Base-by-base conservation (phyloP, 2,797 vertebrate genomes). In the Crenichthys baileyi region DNA sequence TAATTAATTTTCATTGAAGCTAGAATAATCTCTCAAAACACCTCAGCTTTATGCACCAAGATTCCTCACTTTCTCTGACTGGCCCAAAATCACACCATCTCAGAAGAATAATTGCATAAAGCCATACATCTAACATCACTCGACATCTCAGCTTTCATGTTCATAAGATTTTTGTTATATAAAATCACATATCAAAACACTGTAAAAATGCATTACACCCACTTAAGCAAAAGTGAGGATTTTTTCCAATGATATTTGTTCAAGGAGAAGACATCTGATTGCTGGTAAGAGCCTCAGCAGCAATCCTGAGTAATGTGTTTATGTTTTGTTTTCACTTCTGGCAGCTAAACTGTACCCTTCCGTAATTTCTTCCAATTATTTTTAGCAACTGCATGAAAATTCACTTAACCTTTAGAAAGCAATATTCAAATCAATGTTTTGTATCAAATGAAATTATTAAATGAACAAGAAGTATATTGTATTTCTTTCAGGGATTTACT, bases 401-500 rank as follows among this genome's bases (percentile, higher is more conserved):
- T 55, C 39, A 61, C 36, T 68, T 6, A 68, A 29, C 73, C 78
- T 70, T 36, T 13, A 7, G 77, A 70, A 74, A 84, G 72, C 63
- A 77, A 39, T 68, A 81, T 79, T 78, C 1, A 75, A 84, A 79
- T 78, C 48, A 72, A 75, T 73, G 79, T 79, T 80, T 76, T 73
- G 5, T 12, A 36, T 72, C 16, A 84, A 60, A 78, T 56, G 3
- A 86, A 26, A 18, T 3, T 18, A 16, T 2, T 39, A 75, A 60
- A 55, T 77, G 39, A n/a, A 48, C 20, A 75, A n/a, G 31, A 15
- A 51, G 18, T 20, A 36, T 67, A 26, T 22, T 36, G 5, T 12
- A 13, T 53, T 70, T 50, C 2, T 31, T 29, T 72, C 48, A 48
- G 7, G 16, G 26, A 53, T 16, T 31, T 53, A 36, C 29, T 53